Evolutionary conservation across 2,888 invertebrate genomes (phyloP).

Genomic region (Orthosia gothica): DNA sequence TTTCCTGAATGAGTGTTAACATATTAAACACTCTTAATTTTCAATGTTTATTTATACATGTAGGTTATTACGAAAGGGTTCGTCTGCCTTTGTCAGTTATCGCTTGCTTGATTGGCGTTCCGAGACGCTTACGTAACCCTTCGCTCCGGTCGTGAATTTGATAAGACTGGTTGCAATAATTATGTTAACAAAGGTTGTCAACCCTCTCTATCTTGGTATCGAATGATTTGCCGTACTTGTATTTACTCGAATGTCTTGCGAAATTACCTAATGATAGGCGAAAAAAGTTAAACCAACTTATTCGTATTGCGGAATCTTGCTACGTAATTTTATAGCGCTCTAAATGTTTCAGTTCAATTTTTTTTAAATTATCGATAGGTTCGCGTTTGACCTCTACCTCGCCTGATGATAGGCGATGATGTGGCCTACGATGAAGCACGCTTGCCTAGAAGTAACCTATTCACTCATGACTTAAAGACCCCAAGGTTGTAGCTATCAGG

Average conservation of each 20-base stretch:
- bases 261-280: neutral
- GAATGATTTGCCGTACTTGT: neutral
- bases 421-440: too few relatives aligned
- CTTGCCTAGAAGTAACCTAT: too few relatives aligned
- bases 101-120: conserved; percentile 18
- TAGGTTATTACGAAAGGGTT: conserved; percentile 23
- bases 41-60: conserved; percentile 38
- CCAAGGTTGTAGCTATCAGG: too few relatives aligned
- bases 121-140: conserved; percentile 5
- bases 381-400: too few relatives aligned
- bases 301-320: neutral
- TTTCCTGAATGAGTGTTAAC: conserved; percentile 17
- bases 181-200: conserved; percentile 23
- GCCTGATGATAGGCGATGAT: too few relatives aligned
- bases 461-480: too few relatives aligned
- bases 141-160: conserved; percentile 29
- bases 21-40: conserved; percentile 28
- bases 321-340: neutral
- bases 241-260: neutral
- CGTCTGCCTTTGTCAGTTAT: conserved; percentile 35
- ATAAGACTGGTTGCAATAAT: conserved; percentile 40
- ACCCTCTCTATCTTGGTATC: conserved; percentile 4
- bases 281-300: neutral
- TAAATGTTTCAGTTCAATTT: neutral
- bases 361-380: too few relatives aligned